Evolutionary conservation across 37 sponge, comb jelly and placozoan genomes (phyloP), one percentile per base, ranked within the genome.

Genomic region (Spongilla lacustris): DNA sequence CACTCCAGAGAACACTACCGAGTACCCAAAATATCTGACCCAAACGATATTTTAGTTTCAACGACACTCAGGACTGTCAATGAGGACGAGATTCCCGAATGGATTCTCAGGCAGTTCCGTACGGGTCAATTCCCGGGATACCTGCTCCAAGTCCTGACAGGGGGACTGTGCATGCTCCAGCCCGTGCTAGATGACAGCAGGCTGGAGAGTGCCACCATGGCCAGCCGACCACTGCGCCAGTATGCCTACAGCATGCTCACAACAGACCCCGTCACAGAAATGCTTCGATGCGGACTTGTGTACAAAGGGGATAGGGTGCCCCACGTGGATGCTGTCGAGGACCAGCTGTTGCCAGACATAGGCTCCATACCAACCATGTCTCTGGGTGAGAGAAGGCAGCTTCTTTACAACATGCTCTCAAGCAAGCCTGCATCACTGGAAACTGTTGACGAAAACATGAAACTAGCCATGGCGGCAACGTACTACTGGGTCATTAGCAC

Each of bases 401-500:
- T 81, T 0, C 66, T 87, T 19, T 87, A 31, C 33, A 21, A 67
- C 13, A 74, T 81, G 23, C 81, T 87, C 1, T 30, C 35, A 0
- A 83, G 71, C 69, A 58, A 46, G 34, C 46, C 31, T 9, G 5
- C 66, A 4, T n/a, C 36, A 32, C n/a, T 83, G 37, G 37, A 74
- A 10, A 37, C 14, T 17, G 22, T 85, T 0, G 21, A 48, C 41
- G 68, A 73, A 26, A 33, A 83, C n/a, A 85, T 79, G 86, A 66
- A 69, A 49, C 49, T 90, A 22, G 81, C 79, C 2, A 36, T 67
- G 35, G 86, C 76, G 0, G 41, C 86, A 2, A 73, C 66, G 33
- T 28, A 9, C 32, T 81, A 50, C 66, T 90, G 90, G 90, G 77
- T 77, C 29, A 69, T 29, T n/a, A 85, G 50, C 23, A 37, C 77